A percentile compares a stretch with the other conserved stretches of the same genome.
phyloP scores from a whole-genome alignment of 1,140 invertebrate species.

The Zophobas morio region DNA sequence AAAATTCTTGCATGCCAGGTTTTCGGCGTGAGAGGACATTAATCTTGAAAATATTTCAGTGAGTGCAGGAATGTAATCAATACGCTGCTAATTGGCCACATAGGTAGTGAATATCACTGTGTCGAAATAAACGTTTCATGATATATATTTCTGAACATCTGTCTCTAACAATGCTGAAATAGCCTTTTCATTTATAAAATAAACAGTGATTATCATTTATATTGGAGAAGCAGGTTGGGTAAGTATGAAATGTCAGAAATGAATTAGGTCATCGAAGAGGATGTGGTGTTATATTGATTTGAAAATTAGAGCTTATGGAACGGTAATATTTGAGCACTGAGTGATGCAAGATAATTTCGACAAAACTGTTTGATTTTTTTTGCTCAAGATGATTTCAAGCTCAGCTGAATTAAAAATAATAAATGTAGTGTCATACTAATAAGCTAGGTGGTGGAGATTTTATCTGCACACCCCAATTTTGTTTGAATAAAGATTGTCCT shows the following conservation, averaged over 20 bases:
- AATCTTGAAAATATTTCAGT: not conserved
- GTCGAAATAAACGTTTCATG: conserved; percentile 7
- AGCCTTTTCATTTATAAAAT: conserved; percentile 19
- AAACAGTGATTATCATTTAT: conserved; percentile 30
- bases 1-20: not conserved
- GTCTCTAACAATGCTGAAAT: not conserved
- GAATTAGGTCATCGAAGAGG: conserved; percentile 1
- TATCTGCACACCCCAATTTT: too few species aligned
- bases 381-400: too few species aligned
- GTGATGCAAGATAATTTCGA: not conserved
- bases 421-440: too few species aligned
- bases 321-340: not conserved
- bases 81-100: not conserved
- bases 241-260: conserved; percentile 9
- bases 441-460: too few species aligned
- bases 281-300: not conserved
- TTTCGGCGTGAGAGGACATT: not conserved
- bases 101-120: not conserved
- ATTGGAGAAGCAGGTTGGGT: not conserved
- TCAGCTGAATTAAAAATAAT: too few species aligned
- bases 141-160: not conserved
- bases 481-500: too few species aligned
- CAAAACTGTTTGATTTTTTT: too few species aligned
- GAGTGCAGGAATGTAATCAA: not conserved
- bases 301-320: conserved; percentile 1